Evolutionary conservation across 2,888 invertebrate genomes (phyloP), one percentile per base, ranked within the genome.

Genomic region (Idaea straminata): DNA sequence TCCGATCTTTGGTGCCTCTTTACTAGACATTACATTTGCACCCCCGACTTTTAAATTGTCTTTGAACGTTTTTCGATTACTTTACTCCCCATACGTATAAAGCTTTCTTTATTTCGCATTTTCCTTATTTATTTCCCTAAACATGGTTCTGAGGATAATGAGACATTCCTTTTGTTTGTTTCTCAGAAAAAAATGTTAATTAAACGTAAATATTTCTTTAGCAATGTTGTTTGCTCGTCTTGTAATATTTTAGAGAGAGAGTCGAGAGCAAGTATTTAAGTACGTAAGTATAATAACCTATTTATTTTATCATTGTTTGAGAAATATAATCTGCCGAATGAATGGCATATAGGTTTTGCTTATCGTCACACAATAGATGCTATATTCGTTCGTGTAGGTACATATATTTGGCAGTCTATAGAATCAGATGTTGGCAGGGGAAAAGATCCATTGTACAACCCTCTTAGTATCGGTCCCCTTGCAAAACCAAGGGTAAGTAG

Each of bases 371-470:
- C 61, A 67, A 64, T 67, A 62, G 62, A 67, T 64, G 64, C 62
- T 67, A 59, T 70, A 63, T 64, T 63, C 57, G 57, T 61, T 64
- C 64, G 62, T 66, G 66, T 67, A 67, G 61, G 62, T 64, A 61
- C 65, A 58, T 69, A 70, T 69, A 72, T 68, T 65, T 47, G 74
- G 75, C 76, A 77, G 69, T 69, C 64, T 71, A 71, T 69, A 71
- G 71, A 71, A 25, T 74, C 84, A 86, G 87, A 88, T 89, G 89
- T 86, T 76, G 86, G 76, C 79, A 83, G 80, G 25, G 89, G 90
- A 86, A 83, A 80, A 83, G 84, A 82, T 84, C 87, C 81, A 89
- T 92, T 92, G 91, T 92, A 82, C 82, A 84, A 89, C 91, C 91
- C 91, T 90, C 91, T 87, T 86, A 84, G 77, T 77, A 77, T 72